Evolutionary conservation across 2,113 vertebrate genomes (phyloP).

Genomic region (Ranitomeya imitator): DNA sequence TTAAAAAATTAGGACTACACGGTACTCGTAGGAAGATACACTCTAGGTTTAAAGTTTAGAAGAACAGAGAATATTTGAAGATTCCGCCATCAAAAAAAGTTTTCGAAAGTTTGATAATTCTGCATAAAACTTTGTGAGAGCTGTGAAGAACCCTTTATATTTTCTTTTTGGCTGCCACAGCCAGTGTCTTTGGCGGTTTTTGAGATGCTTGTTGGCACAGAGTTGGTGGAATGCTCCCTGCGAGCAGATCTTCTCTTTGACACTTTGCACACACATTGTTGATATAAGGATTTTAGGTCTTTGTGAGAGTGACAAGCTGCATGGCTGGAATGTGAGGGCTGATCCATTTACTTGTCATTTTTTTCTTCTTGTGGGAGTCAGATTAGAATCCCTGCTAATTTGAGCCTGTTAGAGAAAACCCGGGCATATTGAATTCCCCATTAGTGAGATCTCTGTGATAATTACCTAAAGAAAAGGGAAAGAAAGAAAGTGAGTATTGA

Average conservation of each 20-base stretch:
- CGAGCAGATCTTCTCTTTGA: slow-evolving; percentile 19
- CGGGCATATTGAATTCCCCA: slow-evolving; percentile 45
- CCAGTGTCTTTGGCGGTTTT: background rate
- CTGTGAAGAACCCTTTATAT: background rate
- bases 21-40: background rate
- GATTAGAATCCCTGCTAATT: slow-evolving; percentile 47
- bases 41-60: background rate
- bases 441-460: slow-evolving; percentile 36
- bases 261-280: slow-evolving; percentile 52
- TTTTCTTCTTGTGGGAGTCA: slow-evolving; percentile 39
- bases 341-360: slow-evolving; percentile 42
- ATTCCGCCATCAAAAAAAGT: background rate
- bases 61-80: background rate
- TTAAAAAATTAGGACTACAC: background rate
- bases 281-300: slow-evolving; percentile 48
- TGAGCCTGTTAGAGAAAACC: slow-evolving; percentile 45
- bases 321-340: slow-evolving; percentile 44
- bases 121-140: background rate
- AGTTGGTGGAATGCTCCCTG: slow-evolving; percentile 22
- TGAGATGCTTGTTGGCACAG: slow-evolving; percentile 9
- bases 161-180: background rate
- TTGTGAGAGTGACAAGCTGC: slow-evolving; percentile 52
- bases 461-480: slow-evolving; percentile 18
- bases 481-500: slow-evolving; percentile 39
- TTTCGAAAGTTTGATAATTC: background rate